Evolutionary conservation across 2,797 vertebrate species (phyloP).

Genomic region (Pygocentrus nattereri): DNA sequence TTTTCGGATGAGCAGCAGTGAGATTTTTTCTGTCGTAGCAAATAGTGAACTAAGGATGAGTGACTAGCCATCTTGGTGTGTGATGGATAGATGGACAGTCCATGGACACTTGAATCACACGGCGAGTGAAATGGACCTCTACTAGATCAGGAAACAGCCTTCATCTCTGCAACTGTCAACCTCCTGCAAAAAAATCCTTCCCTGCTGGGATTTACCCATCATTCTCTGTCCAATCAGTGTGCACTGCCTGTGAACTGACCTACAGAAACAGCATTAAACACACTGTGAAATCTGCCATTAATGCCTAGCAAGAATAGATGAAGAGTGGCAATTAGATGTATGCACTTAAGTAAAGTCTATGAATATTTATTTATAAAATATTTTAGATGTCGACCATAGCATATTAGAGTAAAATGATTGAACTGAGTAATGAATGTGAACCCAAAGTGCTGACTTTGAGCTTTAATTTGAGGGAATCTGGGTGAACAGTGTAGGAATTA

Average conservation of each 20-base stretch:
- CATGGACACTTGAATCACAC: background rate
- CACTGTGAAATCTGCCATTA: too few species aligned
- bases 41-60: background rate
- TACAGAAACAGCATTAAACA: background rate
- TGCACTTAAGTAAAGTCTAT: too few species aligned
- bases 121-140: background rate
- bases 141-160: background rate
- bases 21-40: background rate
- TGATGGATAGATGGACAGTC: background rate
- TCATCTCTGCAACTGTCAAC: background rate
- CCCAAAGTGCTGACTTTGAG: too few species aligned
- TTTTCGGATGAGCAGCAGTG: background rate
- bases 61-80: background rate
- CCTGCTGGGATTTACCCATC: background rate
- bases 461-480: too few species aligned
- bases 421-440: too few species aligned
- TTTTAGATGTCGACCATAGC: too few species aligned
- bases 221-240: background rate
- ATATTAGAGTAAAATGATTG: too few species aligned
- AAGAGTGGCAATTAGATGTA: too few species aligned
- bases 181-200: background rate
- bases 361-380: too few species aligned
- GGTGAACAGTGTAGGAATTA: too few species aligned
- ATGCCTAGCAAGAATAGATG: too few species aligned
- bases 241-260: background rate